Conservation (phyloP, 2,888 invertebrate species). For the Arenicola marina region DNA sequence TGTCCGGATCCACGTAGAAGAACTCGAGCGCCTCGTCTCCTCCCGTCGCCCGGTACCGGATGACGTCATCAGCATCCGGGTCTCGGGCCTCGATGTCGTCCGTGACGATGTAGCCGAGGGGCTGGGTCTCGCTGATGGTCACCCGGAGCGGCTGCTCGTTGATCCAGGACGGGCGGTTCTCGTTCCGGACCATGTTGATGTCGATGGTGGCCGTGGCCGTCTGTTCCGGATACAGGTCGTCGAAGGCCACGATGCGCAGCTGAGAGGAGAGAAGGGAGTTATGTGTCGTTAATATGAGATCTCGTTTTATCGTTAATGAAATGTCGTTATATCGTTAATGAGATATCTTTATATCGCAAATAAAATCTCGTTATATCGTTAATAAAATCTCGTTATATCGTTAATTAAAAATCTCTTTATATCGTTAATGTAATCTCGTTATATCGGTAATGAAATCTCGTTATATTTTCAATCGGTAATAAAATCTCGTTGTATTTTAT, state of each 20-base stretch:
- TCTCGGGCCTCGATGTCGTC: constrained; percentile 25
- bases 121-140: constrained; percentile 37
- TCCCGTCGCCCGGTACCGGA: constrained; percentile 27
- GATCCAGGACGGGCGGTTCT: constrained; percentile 40
- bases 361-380: too few species aligned
- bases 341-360: too few species aligned
- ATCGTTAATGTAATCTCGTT: too few species aligned
- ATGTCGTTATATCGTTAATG: too few species aligned
- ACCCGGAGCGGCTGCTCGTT: constrained; percentile 18
- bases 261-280: too few species aligned
- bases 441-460: too few species aligned
- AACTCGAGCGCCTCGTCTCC: constrained; percentile 33
- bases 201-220: constrained; percentile 44
- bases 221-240: constrained; percentile 35
- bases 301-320: too few species aligned
- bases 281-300: too few species aligned
- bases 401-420: too few species aligned
- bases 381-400: too few species aligned
- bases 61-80: constrained; percentile 27
- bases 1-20: constrained; percentile 46
- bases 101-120: constrained; percentile 38
- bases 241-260: constrained; percentile 43
- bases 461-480: too few species aligned
- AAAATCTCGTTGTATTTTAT: too few species aligned
- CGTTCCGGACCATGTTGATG: constrained; percentile 46